Percentiles rank a stretch among this genome's conserved stretches.
Evolutionary conservation across 1,140 invertebrate species (phyloP).

Genomic region (Papilio xuthus): DNA sequence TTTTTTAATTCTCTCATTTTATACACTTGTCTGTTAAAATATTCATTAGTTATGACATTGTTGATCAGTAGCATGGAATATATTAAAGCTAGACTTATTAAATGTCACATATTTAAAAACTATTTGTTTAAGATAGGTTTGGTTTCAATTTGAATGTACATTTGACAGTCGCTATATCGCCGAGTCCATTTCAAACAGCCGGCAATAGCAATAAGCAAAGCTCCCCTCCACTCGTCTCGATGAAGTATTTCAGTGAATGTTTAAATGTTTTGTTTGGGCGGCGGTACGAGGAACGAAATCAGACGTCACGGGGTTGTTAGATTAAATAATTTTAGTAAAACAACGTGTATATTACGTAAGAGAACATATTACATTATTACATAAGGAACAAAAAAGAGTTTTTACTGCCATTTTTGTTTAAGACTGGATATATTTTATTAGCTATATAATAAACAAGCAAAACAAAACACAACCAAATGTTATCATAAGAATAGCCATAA

Average conservation of each 20-base stretch:
- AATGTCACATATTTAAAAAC: neutral
- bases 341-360: neutral
- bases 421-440: neutral
- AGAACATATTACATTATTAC: neutral
- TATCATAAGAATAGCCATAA: neutral
- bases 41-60: too few relatives aligned
- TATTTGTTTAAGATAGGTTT: neutral
- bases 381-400: too few relatives aligned
- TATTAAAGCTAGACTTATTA: too few relatives aligned
- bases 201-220: neutral
- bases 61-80: too few relatives aligned
- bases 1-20: too few relatives aligned
- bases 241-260: neutral
- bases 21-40: too few relatives aligned
- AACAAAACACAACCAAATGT: conserved; percentile 5
- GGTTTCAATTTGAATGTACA: neutral
- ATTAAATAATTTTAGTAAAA: neutral
- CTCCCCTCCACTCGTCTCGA: neutral
- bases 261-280: neutral
- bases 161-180: neutral
- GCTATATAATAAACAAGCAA: neutral
- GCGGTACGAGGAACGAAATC: neutral
- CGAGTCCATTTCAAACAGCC: neutral
- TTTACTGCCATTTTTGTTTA: neutral
- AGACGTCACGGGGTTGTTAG: neutral